Base-by-base conservation (phyloP, 2,113 vertebrate genomes). In the Phainopepla nitens region DNA sequence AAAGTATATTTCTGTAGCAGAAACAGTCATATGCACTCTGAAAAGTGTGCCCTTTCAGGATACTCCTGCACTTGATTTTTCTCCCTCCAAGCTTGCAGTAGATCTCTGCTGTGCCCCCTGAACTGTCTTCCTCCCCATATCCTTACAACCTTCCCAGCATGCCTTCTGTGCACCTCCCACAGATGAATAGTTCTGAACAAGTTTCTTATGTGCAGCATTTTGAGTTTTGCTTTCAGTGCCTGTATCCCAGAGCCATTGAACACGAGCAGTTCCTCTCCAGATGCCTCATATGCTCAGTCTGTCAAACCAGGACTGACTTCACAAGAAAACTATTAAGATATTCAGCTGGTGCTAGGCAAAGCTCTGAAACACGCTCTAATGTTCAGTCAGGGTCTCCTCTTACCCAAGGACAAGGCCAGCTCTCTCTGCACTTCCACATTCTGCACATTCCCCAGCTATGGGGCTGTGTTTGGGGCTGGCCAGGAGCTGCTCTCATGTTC, bases 371-470 rank as follows among this genome's bases (percentile, higher is more conserved):
- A 60, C 0, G 5, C 45, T 86, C 87, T 95, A 54, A 31, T 15
- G 58, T 96, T 94, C 92, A 68, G 35, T 3, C 45, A 28, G 78
- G 33, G 58, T 89, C 70, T 96, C 68, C 71, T 58, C 50, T 97
- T 96, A 93, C 93, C 54, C 0, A 1, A 73, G 82, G 83, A 97
- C 93, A 96, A 93, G 82, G 90, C 54, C 50, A 65, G 82, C 92
- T 92, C 95, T 96, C 87, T 95, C 82, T 88, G 62, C 90, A 93
- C 82, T 96, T 97, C 95, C 95, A 95, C 86, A 87, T 97, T 96
- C 83, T 81, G 51, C 53, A 25, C 89, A 79, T 96, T 96, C 86
- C 71, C 31, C 70, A 54, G 85, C 90, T 42, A 88, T 5, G 19
- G 58, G 65, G 82, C 80, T 89, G 89, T 72, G 45, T 73, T 61